phyloP scores from a whole-genome alignment of 2,113 vertebrate genomes.

The Melanocharis versteri region DNA sequence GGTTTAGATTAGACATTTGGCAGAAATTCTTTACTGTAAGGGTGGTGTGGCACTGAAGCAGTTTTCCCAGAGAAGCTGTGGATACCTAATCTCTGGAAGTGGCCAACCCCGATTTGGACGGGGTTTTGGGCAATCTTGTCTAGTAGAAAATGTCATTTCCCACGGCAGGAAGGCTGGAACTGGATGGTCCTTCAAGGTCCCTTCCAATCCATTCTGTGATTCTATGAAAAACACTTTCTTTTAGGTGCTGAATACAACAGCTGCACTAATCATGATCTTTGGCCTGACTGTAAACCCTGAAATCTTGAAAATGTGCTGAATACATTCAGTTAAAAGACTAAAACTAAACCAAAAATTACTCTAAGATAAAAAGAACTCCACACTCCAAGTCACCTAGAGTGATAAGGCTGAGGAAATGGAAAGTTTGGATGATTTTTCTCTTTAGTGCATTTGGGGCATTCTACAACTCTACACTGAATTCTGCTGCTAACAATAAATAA shows the following conservation, averaged over 20 bases:
- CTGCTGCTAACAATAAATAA: background rate
- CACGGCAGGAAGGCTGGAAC: accelerated
- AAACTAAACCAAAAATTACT: background rate
- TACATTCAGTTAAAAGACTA: background rate
- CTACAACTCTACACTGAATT: background rate
- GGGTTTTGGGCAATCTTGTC: background rate
- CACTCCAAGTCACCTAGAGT: background rate
- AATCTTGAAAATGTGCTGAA: background rate
- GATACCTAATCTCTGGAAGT: background rate
- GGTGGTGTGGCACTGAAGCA: background rate
- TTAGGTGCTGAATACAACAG: background rate
- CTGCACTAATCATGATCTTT: background rate
- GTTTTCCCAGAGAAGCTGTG: background rate
- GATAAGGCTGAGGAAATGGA: background rate
- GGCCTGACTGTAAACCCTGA: background rate
- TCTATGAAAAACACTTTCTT: background rate
- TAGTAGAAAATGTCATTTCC: background rate
- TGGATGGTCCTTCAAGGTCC: background rate
- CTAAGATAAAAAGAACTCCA: background rate
- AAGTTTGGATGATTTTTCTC: background rate
- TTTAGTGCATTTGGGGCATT: background rate
- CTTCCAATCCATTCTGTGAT: background rate
- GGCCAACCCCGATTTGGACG: background rate
- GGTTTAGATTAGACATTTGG: background rate
- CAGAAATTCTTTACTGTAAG: background rate